Conservation (phyloP, 2,888 invertebrate species). For the Amphipyra tragopoginis region DNA sequence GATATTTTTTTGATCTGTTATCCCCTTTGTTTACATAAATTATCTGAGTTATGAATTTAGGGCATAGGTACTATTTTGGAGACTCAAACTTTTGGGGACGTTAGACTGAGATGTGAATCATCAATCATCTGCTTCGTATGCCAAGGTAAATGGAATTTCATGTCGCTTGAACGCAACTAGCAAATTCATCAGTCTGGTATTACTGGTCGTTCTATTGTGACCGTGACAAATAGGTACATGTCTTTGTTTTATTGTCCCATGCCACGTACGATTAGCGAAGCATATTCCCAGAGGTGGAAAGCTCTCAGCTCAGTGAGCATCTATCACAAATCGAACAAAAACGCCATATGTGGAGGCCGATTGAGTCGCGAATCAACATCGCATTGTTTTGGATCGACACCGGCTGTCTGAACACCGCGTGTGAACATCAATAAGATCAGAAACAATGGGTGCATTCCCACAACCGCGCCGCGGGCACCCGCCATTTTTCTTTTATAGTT, state of each 20-base stretch:
- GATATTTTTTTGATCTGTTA: too few relatives aligned
- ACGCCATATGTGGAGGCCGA: slow-evolving; percentile 61
- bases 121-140: too few relatives aligned
- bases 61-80: too few relatives aligned
- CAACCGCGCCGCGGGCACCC: slow-evolving; percentile 78
- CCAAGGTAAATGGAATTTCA: too few relatives aligned
- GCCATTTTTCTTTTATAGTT: slow-evolving; percentile 72
- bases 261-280: slow-evolving; percentile 49
- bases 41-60: too few relatives aligned
- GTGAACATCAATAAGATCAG: slow-evolving; percentile 68
- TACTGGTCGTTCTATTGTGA: slow-evolving; percentile 10
- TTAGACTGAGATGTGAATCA: too few relatives aligned
- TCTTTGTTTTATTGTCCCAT: slow-evolving; percentile 51
- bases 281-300: slow-evolving; percentile 55
- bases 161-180: too few relatives aligned
- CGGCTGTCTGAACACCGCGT: slow-evolving; percentile 60
- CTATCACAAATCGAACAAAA: slow-evolving; percentile 62
- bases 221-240: background rate
- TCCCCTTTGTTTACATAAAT: too few relatives aligned
- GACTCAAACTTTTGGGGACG: too few relatives aligned
- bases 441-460: slow-evolving; percentile 82
- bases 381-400: slow-evolving; percentile 62
- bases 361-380: slow-evolving; percentile 61
- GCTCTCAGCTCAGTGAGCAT: slow-evolving; percentile 55
- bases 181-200: too few relatives aligned